Evolutionary conservation across 2,113 vertebrate species (phyloP).

Genomic region (Cynocephalus volans): DNA sequence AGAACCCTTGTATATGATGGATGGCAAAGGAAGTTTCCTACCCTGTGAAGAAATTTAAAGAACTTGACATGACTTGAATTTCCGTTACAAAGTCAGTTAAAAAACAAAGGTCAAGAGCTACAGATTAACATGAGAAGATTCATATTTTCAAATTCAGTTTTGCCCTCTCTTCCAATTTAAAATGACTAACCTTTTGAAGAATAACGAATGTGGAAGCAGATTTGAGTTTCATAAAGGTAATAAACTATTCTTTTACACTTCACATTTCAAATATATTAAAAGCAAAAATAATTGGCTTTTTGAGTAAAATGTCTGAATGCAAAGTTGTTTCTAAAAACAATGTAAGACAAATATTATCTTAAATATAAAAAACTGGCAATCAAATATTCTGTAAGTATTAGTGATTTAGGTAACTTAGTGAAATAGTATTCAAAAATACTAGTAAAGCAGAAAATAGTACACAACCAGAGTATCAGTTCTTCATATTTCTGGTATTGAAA

Average conservation of each 20-base stretch:
- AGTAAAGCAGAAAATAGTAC: constrained; percentile 12
- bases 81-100: neutral
- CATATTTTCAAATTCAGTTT: neutral
- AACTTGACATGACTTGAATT: neutral
- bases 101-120: neutral
- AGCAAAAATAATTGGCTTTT: constrained; percentile 2
- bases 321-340: constrained; percentile 33
- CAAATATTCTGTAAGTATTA: constrained; percentile 59
- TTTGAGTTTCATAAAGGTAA: neutral
- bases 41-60: neutral
- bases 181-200: neutral
- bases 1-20: too few relatives aligned
- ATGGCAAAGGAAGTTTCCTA: neutral
- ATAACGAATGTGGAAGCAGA: neutral
- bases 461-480: neutral
- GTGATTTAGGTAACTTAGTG: neutral
- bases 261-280: constrained; percentile 18
- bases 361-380: constrained; percentile 13
- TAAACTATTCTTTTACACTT: neutral
- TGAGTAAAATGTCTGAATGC: neutral
- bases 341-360: neutral
- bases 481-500: constrained; percentile 52
- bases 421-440: constrained; percentile 61
- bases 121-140: neutral
- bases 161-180: neutral